These are phyloP conservation scores for Chelidonichthys spinosus DNA, from an alignment of 2,797 vertebrate genomes.

Conservation along the genomic window DNA sequence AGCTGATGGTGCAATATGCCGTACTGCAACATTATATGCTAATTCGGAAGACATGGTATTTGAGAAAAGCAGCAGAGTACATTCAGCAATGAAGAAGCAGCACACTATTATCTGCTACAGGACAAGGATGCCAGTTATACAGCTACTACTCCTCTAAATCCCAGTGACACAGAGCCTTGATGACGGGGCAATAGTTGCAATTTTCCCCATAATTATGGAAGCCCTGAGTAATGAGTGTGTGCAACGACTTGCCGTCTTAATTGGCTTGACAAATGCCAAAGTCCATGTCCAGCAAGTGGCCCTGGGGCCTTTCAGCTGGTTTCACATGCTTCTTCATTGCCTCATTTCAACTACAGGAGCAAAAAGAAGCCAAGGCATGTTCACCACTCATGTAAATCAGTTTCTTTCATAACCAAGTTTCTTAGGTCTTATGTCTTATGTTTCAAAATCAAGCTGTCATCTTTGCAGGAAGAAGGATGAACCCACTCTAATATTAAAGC, in stretches of 20 bases:
- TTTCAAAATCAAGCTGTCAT: conserved; percentile 8
- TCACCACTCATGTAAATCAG: conserved; percentile 13
- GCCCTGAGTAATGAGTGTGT: conserved; percentile 52
- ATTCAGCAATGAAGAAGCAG: not conserved
- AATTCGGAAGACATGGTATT: conserved; percentile 18
- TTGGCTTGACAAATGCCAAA: conserved; percentile 69
- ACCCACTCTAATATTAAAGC: not conserved
- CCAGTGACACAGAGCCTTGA: conserved; percentile 22
- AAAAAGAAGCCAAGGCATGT: conserved; percentile 29
- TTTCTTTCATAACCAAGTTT: conserved; percentile 1
- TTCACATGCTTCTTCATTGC: conserved; percentile 20
- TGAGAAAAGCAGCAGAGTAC: conserved; percentile 1
- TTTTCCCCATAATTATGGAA: conserved; percentile 54
- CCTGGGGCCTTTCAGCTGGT: conserved; percentile 59
- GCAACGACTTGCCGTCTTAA: conserved; percentile 49
- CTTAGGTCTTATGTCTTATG: not conserved
- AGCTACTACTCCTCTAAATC: conserved; percentile 30
- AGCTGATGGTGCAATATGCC: conserved; percentile 52
- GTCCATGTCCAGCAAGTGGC: conserved; percentile 53
- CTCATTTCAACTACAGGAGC: conserved; percentile 31
- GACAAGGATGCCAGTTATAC: conserved; percentile 3
- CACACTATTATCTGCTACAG: not conserved
- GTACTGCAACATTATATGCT: conserved; percentile 38
- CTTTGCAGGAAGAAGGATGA: not conserved
- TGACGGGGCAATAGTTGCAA: conserved; percentile 47